Conservation (phyloP, 2,113 vertebrate genomes). For the Sorex fumeus region DNA sequence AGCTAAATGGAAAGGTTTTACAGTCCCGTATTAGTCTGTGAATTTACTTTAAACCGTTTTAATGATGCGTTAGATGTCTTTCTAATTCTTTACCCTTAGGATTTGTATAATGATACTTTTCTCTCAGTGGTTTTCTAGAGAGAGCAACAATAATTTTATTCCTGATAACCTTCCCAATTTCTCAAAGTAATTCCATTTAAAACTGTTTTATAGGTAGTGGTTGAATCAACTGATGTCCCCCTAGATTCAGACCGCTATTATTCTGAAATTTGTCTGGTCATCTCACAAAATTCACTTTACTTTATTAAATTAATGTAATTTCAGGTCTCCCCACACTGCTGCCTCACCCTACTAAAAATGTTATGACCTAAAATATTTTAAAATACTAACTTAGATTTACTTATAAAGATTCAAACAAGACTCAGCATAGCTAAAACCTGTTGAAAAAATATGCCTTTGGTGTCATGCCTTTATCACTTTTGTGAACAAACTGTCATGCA, state of each 20-base stretch:
- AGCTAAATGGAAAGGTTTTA: slow-evolving; percentile 35
- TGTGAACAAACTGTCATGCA: neutral
- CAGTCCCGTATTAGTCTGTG: neutral
- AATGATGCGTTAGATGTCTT: slow-evolving; percentile 3
- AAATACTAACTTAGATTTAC: neutral
- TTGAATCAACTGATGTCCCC: neutral
- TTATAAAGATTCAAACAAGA: slow-evolving; percentile 25
- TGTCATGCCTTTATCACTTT: slow-evolving; percentile 42
- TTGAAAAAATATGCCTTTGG: slow-evolving; percentile 60
- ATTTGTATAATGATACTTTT: slow-evolving; percentile 56
- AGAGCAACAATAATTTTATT: slow-evolving; percentile 54
- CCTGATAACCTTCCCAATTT: slow-evolving; percentile 40
- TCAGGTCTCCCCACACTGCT: neutral
- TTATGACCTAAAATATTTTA: slow-evolving; percentile 40
- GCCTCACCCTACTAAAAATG: slow-evolving; percentile 26
- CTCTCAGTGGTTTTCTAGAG: slow-evolving; percentile 27
- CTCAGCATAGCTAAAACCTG: neutral
- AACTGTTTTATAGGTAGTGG: neutral
- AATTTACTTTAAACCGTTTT: slow-evolving; percentile 38
- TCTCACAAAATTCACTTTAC: slow-evolving; percentile 41
- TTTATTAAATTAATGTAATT: slow-evolving; percentile 49
- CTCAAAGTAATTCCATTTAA: slow-evolving; percentile 55
- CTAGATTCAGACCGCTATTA: neutral
- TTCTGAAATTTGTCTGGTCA: neutral
- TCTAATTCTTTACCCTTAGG: slow-evolving; percentile 28